A percentile compares a stretch with the other conserved stretches of the same genome.
Evolutionary conservation across 2,797 vertebrate genomes (phyloP).

Genomic region (Acrossocheilus fasciatus): DNA sequence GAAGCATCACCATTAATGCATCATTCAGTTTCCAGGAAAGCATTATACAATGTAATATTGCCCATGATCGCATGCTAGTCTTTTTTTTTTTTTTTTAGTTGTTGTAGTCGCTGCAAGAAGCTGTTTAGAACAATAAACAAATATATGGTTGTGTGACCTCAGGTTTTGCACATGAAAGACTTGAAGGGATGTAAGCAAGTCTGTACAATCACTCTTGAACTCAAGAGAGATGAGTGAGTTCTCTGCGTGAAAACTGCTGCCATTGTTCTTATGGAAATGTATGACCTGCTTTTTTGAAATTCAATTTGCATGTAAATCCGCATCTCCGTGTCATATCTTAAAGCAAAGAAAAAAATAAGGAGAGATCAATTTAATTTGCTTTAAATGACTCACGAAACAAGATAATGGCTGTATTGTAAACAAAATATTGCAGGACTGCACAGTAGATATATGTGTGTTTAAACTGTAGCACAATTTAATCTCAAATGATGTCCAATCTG

Average conservation of each 20-base stretch:
- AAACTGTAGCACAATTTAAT: background rate
- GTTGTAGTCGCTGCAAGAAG: slow-evolving; percentile 20
- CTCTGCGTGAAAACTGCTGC: slow-evolving; percentile 39
- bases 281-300: slow-evolving; percentile 47
- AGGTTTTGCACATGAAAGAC: slow-evolving; percentile 47
- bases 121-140: slow-evolving; percentile 28
- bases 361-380: background rate
- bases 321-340: background rate
- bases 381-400: slow-evolving; percentile 7
- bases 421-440: background rate
- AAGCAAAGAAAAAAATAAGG: background rate
- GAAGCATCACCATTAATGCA: background rate
- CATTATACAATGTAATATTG: background rate
- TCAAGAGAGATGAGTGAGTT: slow-evolving; percentile 47
- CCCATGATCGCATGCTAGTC: background rate
- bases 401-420: background rate
- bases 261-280: slow-evolving; percentile 54
- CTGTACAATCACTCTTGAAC: slow-evolving; percentile 47
- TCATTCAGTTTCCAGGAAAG: background rate
- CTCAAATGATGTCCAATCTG: no score
- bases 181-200: slow-evolving; percentile 24
- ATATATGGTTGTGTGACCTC: slow-evolving; percentile 25
- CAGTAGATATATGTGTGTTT: background rate
- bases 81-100: background rate
- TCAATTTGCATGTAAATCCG: slow-evolving; percentile 46